phyloP scores from a whole-genome alignment of 1,140 invertebrate species.

The Pteromalus puparum region DNA sequence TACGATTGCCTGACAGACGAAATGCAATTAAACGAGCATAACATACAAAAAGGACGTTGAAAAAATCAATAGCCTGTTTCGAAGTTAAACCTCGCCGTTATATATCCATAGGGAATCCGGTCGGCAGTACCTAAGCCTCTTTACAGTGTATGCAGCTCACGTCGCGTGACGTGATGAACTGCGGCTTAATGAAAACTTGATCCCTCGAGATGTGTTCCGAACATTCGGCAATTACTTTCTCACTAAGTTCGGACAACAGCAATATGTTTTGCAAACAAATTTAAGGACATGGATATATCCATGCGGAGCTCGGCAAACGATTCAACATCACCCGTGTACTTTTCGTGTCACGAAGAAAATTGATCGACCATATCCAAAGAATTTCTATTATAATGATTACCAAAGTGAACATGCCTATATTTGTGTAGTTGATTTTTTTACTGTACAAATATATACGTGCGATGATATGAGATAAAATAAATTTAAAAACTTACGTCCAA shows the following conservation, averaged over 20 bases:
- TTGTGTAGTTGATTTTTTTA: no score
- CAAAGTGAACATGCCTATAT: no score
- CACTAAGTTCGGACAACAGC: neutral
- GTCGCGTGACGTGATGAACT: constrained; percentile 34
- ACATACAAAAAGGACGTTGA: neutral
- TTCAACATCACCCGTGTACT: no score
- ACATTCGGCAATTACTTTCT: constrained; percentile 33
- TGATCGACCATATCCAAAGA: no score
- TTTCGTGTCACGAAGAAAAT: no score
- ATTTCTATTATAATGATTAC: no score
- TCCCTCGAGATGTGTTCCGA: constrained; percentile 7
- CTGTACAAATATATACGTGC: no score
- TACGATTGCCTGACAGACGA: neutral
- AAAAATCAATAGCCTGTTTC: constrained; percentile 13
- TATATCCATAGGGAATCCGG: neutral
- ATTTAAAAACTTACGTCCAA: no score
- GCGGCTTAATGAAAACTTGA: constrained; percentile 37
- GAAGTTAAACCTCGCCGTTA: neutral
- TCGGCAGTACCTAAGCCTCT: neutral
- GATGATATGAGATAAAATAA: no score
- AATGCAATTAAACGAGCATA: constrained; percentile 30
- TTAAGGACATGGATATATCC: neutral
- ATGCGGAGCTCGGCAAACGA: neutral
- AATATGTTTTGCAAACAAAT: constrained; percentile 5
- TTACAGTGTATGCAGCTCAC: constrained; percentile 19